phyloP scores from a whole-genome alignment of 1,140 invertebrate species.

The Pseudachorutes palmiensis region DNA sequence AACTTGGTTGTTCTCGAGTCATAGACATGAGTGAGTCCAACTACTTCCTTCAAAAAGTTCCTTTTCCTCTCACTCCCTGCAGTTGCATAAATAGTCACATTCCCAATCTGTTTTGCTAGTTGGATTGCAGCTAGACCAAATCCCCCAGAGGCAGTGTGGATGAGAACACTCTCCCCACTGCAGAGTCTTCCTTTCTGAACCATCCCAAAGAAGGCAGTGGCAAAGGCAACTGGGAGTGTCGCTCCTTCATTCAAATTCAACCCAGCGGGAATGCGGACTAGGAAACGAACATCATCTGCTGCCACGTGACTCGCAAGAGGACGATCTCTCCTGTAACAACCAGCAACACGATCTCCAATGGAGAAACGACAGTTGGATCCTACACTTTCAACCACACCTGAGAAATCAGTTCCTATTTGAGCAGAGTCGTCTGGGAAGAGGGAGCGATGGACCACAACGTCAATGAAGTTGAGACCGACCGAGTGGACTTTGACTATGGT shows the following conservation, averaged over 20 bases:
- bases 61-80: not conserved
- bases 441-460: not conserved
- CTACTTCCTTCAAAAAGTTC: not conserved
- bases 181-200: not conserved
- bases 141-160: constrained; percentile 17
- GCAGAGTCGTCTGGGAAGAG: not conserved
- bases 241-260: constrained; percentile 9
- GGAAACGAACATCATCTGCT: not conserved
- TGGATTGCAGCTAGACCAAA: constrained; percentile 13
- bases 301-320: not conserved
- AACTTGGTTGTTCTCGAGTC: not conserved
- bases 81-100: not conserved
- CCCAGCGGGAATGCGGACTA: not conserved
- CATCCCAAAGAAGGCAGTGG: not conserved
- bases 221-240: constrained; percentile 1
- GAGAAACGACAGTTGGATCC: not conserved
- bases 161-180: not conserved
- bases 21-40: not conserved
- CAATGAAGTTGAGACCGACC: not conserved
- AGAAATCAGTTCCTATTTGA: not conserved
- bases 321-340: not conserved
- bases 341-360: not conserved
- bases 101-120: constrained; percentile 6
- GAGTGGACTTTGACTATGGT: not conserved
- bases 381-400: not conserved